Base-by-base conservation (phyloP, 2,113 vertebrate species). In the Raja brachyura region DNA sequence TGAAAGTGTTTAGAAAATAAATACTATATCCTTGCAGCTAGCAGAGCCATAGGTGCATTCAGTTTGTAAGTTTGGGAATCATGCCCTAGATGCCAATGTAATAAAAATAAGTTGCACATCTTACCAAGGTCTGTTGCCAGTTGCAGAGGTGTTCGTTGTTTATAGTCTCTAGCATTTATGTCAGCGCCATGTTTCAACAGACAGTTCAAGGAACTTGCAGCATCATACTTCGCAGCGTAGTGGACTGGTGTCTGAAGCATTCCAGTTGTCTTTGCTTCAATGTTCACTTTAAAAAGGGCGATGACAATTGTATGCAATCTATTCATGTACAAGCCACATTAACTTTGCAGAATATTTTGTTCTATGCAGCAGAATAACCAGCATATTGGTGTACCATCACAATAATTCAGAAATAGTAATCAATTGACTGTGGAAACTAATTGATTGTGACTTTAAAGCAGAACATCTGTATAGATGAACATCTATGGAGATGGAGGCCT, bases 211-310 rank as follows among this genome's bases (percentile, higher is more conserved):
- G 93, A 78, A 61, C 73, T 25, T 2, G 83, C 59, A 4, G 93
- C 93, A 85, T 94, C 94, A 56, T 94, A 93, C 56, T 94, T 94
- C 0, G 94, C 94, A 11, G 94, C 94, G 33, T 94, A 94, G 54
- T 94, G 94, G 4, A 94, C 68, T 5, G 94, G 93, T 0, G 86
- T 94, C 90, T 94, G 94, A 33, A 74, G 9, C 86, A 93, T 93
- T n/a, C 70, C 93, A 4, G 66, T 88, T 20, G 94, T 94, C 16
- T 63, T 59, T 22, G 76, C 86, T 75, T 93, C 85, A 33, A 93
- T 78, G 20, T 93, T 68, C 6, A 78, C 94, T 73, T 73, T 93
- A 61, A 20, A 93, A 22, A 90, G 70, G 33, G 61, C 22, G 16
- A 16, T 74, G 22, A 63, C 28, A 68, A 2, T 70, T 25, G 39